phyloP scores from a whole-genome alignment of 2,888 invertebrate species.

The Dinocampus coccinellae region DNA sequence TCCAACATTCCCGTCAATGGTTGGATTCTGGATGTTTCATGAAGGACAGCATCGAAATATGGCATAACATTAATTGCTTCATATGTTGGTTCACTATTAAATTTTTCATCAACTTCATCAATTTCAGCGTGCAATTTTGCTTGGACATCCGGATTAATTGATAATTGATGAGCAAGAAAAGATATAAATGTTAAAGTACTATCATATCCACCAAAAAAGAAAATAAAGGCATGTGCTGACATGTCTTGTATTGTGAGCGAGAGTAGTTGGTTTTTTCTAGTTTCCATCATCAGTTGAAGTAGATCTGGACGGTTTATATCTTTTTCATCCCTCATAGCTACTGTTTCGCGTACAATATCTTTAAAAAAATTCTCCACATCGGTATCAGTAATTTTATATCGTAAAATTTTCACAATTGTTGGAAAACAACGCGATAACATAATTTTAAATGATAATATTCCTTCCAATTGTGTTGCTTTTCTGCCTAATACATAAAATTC shows the following conservation, averaged over 20 bases:
- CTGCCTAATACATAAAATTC: constrained; percentile 71
- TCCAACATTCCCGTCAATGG: constrained; percentile 70
- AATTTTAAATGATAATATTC: constrained; percentile 42
- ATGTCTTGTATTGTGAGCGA: constrained; percentile 59
- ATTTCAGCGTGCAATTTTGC: constrained; percentile 47
- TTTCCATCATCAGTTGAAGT: constrained; percentile 46
- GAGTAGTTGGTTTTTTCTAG: constrained; percentile 23
- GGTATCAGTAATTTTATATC: neutral
- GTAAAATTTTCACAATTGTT: constrained; percentile 8
- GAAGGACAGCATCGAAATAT: constrained; percentile 46
- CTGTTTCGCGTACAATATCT: constrained; percentile 37
- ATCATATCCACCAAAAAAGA: constrained; percentile 53
- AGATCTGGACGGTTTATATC: constrained; percentile 54
- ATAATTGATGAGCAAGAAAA: constrained; percentile 46
- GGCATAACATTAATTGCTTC: constrained; percentile 40
- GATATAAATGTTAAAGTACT: constrained; percentile 45
- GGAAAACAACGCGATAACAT: constrained; percentile 36
- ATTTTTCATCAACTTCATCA: constrained; percentile 43
- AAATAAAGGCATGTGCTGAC: constrained; percentile 63
- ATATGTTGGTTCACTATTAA: constrained; percentile 33
- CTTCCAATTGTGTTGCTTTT: constrained; percentile 44
- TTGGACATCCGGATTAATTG: constrained; percentile 46
- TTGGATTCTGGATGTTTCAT: constrained; percentile 39
- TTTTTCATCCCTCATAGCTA: constrained; percentile 39
- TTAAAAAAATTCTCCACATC: constrained; percentile 40